Base-by-base conservation (phyloP, 2,888 invertebrate species). In the Matsumyia berberina region DNA sequence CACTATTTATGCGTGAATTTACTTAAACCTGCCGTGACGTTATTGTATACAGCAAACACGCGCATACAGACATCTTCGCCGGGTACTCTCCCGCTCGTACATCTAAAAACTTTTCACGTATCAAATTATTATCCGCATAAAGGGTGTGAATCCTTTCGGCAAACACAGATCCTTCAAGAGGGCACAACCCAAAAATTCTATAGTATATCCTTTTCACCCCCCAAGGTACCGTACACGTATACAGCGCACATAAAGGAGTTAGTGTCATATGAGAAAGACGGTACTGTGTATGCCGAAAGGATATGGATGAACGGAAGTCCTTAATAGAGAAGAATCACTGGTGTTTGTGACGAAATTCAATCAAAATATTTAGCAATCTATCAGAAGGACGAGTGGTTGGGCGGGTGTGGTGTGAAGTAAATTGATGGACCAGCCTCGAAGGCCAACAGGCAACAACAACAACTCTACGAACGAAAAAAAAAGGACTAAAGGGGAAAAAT, bases 291-390 rank as follows among this genome's bases (percentile, higher is more conserved):
- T 6, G 33, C 29, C n/a, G n/a, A 51, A 46, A 33, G 62, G 53
- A 49, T 33, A 33, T 44, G 66, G 33, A 24, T 55, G 76, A 49
- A 35, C 55, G 67, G 53, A 51, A 66, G 53, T 60, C 58, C 82
- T 53, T 58, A 53, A 57, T 46, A 58, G 42, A 73, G 15, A 60
- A 53, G 73, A 83, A 73, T 66, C 51, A 53, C 60, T 60, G 33
- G 58, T 51, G 51, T 77, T 77, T 79, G 80, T 44, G 69, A 70
- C 60, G 42, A 80, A 85, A 85, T 80, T 80, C 80, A 85, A 85
- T 80, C 85, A 80, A 85, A 80, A 80, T 80, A 76, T 76, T 76
- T 62, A 55, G 70, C 70, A 78, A 78, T 64, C 70, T 70, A 70
- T 78, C 60, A 55, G 33, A 9, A 15, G 44, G n/a, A 19, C 42